These are phyloP conservation scores for Ormyrus pomaceus DNA, from an alignment of 2,888 invertebrate species.

Conservation along the genomic window DNA sequence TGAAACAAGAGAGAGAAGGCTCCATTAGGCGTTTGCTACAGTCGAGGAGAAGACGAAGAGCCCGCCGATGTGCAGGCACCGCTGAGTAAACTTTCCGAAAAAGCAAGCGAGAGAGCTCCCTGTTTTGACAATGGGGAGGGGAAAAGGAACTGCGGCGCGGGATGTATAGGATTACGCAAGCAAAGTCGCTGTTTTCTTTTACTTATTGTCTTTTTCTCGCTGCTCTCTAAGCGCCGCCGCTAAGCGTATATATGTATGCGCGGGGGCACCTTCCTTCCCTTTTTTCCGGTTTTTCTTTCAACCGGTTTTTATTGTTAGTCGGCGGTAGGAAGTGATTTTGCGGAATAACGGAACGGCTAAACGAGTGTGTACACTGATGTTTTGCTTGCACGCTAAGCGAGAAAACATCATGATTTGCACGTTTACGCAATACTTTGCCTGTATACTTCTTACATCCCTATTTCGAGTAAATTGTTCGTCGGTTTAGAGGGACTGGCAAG, in stretches of 20 bases:
- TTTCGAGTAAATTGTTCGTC: too few relatives aligned
- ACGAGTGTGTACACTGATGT: too few relatives aligned
- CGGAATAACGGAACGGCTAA: not conserved
- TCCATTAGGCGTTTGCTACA: too few relatives aligned
- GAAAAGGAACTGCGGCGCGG: not conserved
- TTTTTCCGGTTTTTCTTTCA: not conserved
- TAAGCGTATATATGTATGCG: too few relatives aligned
- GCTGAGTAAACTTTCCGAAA: not conserved
- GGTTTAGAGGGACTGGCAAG: too few relatives aligned
- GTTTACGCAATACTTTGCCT: too few relatives aligned
- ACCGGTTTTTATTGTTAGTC: not conserved
- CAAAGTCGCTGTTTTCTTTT: not conserved
- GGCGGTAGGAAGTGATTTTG: not conserved
- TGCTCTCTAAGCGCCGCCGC: not conserved
- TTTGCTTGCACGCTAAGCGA: too few relatives aligned
- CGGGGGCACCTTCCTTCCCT: not conserved
- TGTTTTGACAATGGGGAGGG: conserved; percentile 45
- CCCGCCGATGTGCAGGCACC: too few relatives aligned
- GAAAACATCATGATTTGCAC: too few relatives aligned
- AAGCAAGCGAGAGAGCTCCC: conserved; percentile 4
- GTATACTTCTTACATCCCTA: too few relatives aligned
- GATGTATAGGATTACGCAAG: conserved; percentile 16
- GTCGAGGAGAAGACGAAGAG: too few relatives aligned
- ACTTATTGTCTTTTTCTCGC: conserved; percentile 30
- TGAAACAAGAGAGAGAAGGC: conserved; percentile 11